Evolutionary conservation across 2,888 invertebrate species (phyloP).

Genomic region (Eugnorisma glareosa): DNA sequence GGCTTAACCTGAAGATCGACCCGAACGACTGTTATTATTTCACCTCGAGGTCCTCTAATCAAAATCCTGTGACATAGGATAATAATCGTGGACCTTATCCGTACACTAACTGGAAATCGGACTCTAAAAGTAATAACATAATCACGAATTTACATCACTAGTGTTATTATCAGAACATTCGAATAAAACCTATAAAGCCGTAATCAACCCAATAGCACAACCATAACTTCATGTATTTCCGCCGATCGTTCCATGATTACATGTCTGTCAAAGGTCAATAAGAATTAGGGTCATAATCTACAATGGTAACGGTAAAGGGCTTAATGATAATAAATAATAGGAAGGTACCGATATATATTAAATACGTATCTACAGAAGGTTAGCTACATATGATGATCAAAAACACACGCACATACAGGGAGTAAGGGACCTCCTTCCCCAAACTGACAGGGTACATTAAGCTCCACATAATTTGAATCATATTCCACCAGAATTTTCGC

Average conservation of each 20-base stretch:
- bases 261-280: slow-evolving; percentile 73
- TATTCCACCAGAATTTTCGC: too few relatives aligned
- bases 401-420: neutral
- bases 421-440: too few relatives aligned
- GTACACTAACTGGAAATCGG: neutral
- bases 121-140: neutral
- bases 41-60: neutral
- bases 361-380: slow-evolving; percentile 1
- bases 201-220: slow-evolving; percentile 42
- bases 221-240: slow-evolving; percentile 57
- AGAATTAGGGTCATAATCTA: slow-evolving; percentile 77
- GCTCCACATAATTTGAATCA: too few relatives aligned
- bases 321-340: slow-evolving; percentile 76
- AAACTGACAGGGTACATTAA: too few relatives aligned
- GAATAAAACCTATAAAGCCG: neutral
- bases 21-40: too few relatives aligned
- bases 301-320: slow-evolving; percentile 72
- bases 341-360: slow-evolving; percentile 60
- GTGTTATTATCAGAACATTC: neutral
- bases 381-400: neutral
- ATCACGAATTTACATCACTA: neutral
- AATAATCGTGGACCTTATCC: neutral
- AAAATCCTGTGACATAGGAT: neutral
- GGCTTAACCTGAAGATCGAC: too few relatives aligned
- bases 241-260: slow-evolving; percentile 69